phyloP scores from a whole-genome alignment of 2,113 vertebrate species.

The Ophthalmolycus amberensis region DNA sequence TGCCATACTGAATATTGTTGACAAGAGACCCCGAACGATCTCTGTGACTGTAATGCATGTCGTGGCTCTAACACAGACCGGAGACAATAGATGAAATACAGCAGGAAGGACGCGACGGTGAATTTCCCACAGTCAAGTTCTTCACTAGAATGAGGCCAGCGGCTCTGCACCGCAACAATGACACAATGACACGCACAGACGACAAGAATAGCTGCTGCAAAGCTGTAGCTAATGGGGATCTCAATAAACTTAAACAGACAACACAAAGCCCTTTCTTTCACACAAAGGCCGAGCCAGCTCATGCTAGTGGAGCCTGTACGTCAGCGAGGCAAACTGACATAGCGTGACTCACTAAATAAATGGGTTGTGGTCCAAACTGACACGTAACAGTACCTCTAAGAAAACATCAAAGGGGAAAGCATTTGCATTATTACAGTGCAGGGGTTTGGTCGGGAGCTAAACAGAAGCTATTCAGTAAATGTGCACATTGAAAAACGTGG shows the following conservation, averaged over 20 bases:
- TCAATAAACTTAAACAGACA: neutral
- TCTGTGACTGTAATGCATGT: neutral
- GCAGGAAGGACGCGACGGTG: neutral
- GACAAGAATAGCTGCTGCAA: neutral
- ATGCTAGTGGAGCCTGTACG: neutral
- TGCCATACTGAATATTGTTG: neutral
- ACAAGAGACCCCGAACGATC: neutral
- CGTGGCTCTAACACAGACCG: neutral
- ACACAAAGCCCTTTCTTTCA: constrained; percentile 33
- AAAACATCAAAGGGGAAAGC: neutral
- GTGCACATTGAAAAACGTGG: neutral
- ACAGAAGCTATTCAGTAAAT: neutral
- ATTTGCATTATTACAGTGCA: neutral
- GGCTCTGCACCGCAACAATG: neutral
- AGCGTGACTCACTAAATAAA: neutral
- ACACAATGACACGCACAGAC: neutral
- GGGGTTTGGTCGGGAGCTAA: neutral
- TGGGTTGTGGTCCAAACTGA: neutral
- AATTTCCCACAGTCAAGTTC: constrained; percentile 32
- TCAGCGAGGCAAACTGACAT: neutral
- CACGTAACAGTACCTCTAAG: neutral
- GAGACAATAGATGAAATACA: neutral
- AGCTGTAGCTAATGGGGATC: neutral
- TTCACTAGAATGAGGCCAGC: constrained; percentile 40
- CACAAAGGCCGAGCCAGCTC: constrained; percentile 2